Conservation (phyloP, 1,140 invertebrate species). For the Panagrolaimus sp. region DNA sequence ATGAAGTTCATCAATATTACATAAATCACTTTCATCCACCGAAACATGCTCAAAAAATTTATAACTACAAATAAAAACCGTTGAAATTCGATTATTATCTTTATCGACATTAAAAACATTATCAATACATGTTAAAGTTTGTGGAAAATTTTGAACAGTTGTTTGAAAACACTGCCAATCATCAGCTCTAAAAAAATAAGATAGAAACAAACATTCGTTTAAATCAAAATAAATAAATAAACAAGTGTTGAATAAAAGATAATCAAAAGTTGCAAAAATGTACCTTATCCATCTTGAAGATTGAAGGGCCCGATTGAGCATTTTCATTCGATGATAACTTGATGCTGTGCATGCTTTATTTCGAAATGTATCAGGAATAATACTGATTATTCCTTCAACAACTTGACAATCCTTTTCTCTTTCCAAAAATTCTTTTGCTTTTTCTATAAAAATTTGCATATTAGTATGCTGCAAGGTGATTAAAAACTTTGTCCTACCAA, state of each 20-base stretch:
- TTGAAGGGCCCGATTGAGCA: conserved; percentile 12
- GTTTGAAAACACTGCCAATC: conserved; percentile 17
- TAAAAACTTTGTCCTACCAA: background rate
- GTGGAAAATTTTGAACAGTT: background rate
- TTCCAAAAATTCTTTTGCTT: conserved; percentile 11
- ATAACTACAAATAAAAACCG: background rate
- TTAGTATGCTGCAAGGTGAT: background rate
- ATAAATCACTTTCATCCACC: background rate
- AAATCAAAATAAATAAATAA: background rate
- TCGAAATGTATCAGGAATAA: conserved; percentile 11
- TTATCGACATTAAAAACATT: conserved; percentile 13
- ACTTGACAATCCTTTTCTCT: background rate
- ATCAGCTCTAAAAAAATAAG: conserved; percentile 6
- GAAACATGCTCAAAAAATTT: conserved; percentile 7
- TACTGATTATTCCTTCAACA: conserved; percentile 9
- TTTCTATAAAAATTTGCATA: background rate
- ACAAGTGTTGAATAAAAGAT: too few relatives aligned
- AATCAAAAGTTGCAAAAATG: background rate
- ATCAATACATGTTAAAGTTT: conserved; percentile 7
- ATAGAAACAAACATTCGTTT: background rate
- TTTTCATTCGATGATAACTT: conserved; percentile 12
- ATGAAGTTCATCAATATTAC: conserved; percentile 6
- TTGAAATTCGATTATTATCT: conserved; percentile 11
- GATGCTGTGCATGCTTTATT: background rate
- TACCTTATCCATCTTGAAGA: conserved; percentile 6